phyloP scores from a whole-genome alignment of 1,140 invertebrate species.

The Calliopsis andreniformis region DNA sequence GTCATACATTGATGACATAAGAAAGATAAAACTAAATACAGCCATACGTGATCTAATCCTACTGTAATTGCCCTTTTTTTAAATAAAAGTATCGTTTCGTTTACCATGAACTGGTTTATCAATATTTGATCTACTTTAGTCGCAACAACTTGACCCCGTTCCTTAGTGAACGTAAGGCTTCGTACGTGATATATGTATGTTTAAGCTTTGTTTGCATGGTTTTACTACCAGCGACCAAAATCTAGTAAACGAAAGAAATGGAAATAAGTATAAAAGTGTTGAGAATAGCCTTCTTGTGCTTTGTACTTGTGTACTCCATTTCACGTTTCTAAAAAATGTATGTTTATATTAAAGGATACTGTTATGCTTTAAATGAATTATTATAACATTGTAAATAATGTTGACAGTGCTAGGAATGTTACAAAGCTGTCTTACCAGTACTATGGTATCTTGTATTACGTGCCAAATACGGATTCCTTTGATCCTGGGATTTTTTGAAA shows the following conservation, averaged over 20 bases:
- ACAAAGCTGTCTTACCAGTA: slow-evolving; percentile 84
- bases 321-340: too few species aligned
- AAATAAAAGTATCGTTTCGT: too few species aligned
- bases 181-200: background rate
- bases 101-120: background rate
- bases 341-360: too few species aligned
- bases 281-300: too few species aligned
- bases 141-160: slow-evolving; percentile 5
- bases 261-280: too few species aligned
- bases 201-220: background rate
- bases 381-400: too few species aligned
- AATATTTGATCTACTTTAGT: background rate
- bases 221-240: background rate
- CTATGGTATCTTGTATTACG: slow-evolving; percentile 86
- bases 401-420: too few species aligned
- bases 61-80: background rate
- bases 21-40: background rate
- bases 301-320: too few species aligned
- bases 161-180: background rate
- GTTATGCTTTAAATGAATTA: too few species aligned
- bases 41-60: background rate
- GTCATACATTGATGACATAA: background rate
- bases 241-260: background rate
- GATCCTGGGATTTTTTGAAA: slow-evolving; percentile 93
- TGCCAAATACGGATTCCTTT: slow-evolving; percentile 91